A percentile compares a stretch with the other conserved stretches of the same genome.
phyloP scores from a whole-genome alignment of 2,888 invertebrate species.

The Acleris emargana region DNA sequence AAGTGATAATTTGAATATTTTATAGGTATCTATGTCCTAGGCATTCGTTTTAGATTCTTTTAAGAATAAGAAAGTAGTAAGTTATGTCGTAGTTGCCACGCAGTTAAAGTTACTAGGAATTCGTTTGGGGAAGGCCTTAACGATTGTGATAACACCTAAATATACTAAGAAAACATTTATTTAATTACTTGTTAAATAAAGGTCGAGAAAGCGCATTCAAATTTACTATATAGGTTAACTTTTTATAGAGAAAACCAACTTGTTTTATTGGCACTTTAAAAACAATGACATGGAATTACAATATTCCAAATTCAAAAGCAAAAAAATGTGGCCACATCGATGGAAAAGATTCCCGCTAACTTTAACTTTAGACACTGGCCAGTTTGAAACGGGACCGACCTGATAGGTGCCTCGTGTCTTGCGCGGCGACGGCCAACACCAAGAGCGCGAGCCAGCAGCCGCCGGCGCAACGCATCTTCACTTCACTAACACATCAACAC shows the following conservation, averaged over 20 bases:
- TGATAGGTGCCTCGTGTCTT: conserved; percentile 78
- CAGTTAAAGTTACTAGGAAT: too few relatives aligned
- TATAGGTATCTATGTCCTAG: too few relatives aligned
- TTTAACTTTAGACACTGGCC: conserved; percentile 13
- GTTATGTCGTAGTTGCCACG: too few relatives aligned
- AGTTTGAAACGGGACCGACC: conserved; percentile 53
- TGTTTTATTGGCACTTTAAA: background rate
- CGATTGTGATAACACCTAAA: too few relatives aligned
- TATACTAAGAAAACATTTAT: too few relatives aligned
- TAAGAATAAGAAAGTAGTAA: too few relatives aligned
- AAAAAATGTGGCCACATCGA: conserved; percentile 8
- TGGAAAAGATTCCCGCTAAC: conserved; percentile 19
- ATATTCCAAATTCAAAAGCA: background rate
- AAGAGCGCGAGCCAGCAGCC: conserved; percentile 70
- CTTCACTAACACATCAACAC: conserved; percentile 78
- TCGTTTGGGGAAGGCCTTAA: too few relatives aligned
- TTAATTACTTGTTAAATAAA: too few relatives aligned
- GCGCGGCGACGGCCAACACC: conserved; percentile 66
- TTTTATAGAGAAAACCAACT: background rate
- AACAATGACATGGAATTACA: conserved; percentile 1
- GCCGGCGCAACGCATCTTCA: conserved; percentile 77
- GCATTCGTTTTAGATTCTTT: too few relatives aligned
- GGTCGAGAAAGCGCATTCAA: too few relatives aligned
- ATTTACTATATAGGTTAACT: background rate
- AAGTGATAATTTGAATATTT: too few relatives aligned